Evolutionary conservation across 2,797 vertebrate species (phyloP).

Genomic region (Taeniopygia guttata): DNA sequence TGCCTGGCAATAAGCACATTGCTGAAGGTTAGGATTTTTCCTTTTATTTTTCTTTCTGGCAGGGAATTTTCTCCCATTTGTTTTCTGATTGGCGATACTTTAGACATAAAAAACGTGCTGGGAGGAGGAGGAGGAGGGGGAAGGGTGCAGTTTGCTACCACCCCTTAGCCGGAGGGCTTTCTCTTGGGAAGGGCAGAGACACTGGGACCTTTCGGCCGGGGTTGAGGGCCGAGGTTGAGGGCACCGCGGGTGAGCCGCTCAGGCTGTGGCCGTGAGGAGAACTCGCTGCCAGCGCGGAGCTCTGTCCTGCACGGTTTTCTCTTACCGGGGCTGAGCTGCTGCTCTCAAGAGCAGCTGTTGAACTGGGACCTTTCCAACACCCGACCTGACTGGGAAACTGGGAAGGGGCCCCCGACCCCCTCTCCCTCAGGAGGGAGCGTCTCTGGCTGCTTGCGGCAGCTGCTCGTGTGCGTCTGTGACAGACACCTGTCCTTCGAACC

Average conservation of each 20-base stretch:
- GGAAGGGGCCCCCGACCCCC: neutral
- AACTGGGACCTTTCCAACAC: neutral
- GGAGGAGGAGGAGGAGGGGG: neutral
- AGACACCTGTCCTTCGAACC: neutral
- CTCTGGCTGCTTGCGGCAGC: neutral
- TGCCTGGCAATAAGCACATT: neutral
- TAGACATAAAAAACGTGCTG: neutral
- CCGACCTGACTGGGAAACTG: neutral
- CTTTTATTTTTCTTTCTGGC: neutral
- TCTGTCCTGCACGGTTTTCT: neutral
- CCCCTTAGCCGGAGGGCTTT: neutral
- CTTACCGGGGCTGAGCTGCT: neutral
- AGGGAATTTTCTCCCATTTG: neutral
- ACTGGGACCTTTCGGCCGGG: no score
- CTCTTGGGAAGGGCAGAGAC: neutral
- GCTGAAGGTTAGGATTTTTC: neutral
- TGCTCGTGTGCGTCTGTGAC: neutral
- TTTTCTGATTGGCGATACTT: neutral
- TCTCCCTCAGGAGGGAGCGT: neutral
- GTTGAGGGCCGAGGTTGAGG: no score
- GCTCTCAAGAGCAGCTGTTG: neutral
- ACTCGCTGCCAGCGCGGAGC: no score
- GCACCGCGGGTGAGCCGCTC: no score
- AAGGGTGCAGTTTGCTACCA: neutral
- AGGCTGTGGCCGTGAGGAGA: neutral